Evolutionary conservation across 1,140 invertebrate genomes (phyloP), one percentile per base, ranked within the genome.

Genomic region (Heliothis subflexa): DNA sequence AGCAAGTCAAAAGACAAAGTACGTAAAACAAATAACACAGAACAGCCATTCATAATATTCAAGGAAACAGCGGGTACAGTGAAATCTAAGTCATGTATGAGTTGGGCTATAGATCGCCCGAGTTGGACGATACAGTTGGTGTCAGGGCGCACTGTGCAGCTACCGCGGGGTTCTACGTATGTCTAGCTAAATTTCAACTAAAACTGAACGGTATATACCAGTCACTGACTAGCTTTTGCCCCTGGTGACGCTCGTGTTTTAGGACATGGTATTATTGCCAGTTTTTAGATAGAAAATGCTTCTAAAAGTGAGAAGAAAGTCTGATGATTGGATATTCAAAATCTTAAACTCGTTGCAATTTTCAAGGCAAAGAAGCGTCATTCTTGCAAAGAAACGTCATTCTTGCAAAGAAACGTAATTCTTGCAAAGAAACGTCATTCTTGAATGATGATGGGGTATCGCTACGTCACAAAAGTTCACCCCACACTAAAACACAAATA

Each of bases 101-200:
- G 21, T 66, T 40, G 16, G 33, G 62, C 66, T 28, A 70, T 50
- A 49, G 47, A 70, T 70, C 62, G 62, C 62, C 47, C 13, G 25
- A 70, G 66, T 70, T 70, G 13, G 45, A 25, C 7, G 64, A 25
- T 14, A 70, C 52, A 70, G 66, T 70, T 70, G 21, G 33, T 50
- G 47, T 70, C 66, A n/a, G 18, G 3, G 5, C 66, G 18, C 4
- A 12, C 66, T 70, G 66, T 52, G 47, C 66, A 70, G 18, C 25
- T 28, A 3, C 47, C 12, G 4, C 21, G 47, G 50, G 52, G 50
- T 52, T 52, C 21, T 47, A 70, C 47, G 21, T 28, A 52, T 50
- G 47, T 70, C 66, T 50, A 21, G 18, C 12, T 13, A 50, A 70
- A 25, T 52, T 47, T 49, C 66, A 50, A 47, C 66, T 10, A 9